Conservation (phyloP, 2,113 vertebrate species). For the Anguilla japonica region DNA sequence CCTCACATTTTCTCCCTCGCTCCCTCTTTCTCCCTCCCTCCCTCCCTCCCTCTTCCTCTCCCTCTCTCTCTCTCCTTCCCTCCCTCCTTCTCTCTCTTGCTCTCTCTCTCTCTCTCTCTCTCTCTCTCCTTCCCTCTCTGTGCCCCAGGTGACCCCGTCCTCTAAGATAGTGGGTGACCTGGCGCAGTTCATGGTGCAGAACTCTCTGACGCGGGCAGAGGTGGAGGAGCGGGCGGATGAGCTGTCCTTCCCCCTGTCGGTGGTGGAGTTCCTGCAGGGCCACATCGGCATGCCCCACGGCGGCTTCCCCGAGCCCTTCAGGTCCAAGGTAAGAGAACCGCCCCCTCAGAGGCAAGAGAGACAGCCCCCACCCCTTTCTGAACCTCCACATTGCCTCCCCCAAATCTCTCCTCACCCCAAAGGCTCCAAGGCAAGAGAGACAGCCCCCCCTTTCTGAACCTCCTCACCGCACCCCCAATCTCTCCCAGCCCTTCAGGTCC, state of each 20-base stretch:
- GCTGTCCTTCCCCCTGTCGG: slow-evolving; percentile 86
- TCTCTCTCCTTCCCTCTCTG: background rate
- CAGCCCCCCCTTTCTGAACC: background rate
- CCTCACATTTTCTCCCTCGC: background rate
- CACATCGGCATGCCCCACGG: slow-evolving; percentile 85
- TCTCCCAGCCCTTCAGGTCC: slow-evolving; percentile 87
- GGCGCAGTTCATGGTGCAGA: slow-evolving; percentile 98
- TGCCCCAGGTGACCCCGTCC: slow-evolving; percentile 83
- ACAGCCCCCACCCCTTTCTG: background rate
- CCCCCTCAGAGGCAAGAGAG: too few species aligned
- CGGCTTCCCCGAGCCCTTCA: slow-evolving; percentile 89
- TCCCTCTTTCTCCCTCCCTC: slow-evolving; percentile 9
- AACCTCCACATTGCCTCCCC: background rate
- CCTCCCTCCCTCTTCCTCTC: background rate
- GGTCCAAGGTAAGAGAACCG: slow-evolving; percentile 74
- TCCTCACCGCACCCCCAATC: too few species aligned
- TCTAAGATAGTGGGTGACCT: slow-evolving; percentile 96
- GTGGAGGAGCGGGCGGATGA: slow-evolving; percentile 86
- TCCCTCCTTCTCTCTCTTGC: background rate
- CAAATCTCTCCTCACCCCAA: too few species aligned
- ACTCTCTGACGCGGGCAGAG: slow-evolving; percentile 76
- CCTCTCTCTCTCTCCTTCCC: background rate
- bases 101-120: background rate
- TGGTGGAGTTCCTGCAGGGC: slow-evolving; percentile 93
- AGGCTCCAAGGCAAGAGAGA: too few species aligned